Conservation (phyloP, 2,797 vertebrate species). For the Poeciliopsis paucimaculata region DNA sequence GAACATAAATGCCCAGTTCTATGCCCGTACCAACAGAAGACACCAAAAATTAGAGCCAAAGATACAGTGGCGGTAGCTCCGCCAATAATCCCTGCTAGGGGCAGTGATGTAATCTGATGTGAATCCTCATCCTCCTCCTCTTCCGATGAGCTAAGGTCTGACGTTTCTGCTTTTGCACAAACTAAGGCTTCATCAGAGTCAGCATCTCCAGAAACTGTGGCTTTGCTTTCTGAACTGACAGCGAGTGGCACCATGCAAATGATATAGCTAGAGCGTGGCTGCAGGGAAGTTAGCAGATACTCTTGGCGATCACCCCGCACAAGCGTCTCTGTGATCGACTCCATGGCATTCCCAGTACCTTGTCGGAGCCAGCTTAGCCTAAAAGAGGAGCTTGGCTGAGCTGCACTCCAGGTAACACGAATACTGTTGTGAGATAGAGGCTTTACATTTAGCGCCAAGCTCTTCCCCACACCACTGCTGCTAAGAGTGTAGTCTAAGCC, state of each 20-base stretch:
- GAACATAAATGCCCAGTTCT: slow-evolving; percentile 84
- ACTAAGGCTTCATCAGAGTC: slow-evolving; percentile 87
- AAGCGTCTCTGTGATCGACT: slow-evolving; percentile 93
- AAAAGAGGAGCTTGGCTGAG: slow-evolving; percentile 87
- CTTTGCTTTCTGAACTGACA: slow-evolving; percentile 74
- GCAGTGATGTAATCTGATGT: slow-evolving; percentile 79
- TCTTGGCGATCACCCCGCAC: slow-evolving; percentile 90
- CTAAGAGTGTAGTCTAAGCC: slow-evolving; percentile 89
- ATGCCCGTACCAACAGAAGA: slow-evolving; percentile 91
- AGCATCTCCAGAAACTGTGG: slow-evolving; percentile 70
- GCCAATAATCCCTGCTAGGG: slow-evolving; percentile 89
- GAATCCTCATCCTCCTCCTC: slow-evolving; percentile 78
- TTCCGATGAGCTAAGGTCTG: slow-evolving; percentile 76
- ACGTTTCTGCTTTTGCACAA: slow-evolving; percentile 91
- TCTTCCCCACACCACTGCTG: slow-evolving; percentile 85
- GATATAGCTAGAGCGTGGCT: slow-evolving; percentile 90
- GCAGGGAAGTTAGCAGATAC: slow-evolving; percentile 89
- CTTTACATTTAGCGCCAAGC: slow-evolving; percentile 89
- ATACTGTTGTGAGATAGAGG: slow-evolving; percentile 89
- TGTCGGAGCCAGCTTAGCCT: slow-evolving; percentile 91
- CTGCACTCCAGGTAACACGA: slow-evolving; percentile 90
- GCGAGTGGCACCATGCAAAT: slow-evolving; percentile 93
- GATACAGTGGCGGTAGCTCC: slow-evolving; percentile 89
- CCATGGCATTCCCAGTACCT: slow-evolving; percentile 87
- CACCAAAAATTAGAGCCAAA: slow-evolving; percentile 86